Conservation (phyloP, 2,888 invertebrate genomes). For the Cantharis rustica region DNA sequence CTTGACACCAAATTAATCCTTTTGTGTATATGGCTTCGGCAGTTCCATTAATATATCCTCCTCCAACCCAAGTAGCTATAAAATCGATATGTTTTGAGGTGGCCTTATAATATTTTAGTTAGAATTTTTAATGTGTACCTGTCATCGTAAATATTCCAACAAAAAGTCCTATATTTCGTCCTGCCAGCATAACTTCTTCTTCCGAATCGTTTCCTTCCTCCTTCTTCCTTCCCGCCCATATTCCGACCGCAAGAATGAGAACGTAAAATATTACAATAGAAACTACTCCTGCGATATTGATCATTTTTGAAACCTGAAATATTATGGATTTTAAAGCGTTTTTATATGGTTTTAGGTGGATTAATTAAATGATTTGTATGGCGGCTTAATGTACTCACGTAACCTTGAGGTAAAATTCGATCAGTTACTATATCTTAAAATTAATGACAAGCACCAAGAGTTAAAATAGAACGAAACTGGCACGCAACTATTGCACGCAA, state of each 20-base stretch:
- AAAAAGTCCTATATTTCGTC: slow-evolving; percentile 93
- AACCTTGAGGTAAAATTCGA: slow-evolving; percentile 11
- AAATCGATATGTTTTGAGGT: slow-evolving; percentile 3
- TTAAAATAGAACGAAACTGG: slow-evolving; percentile 4
- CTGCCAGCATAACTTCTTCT: slow-evolving; percentile 98
- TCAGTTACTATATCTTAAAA: slow-evolving; percentile 1
- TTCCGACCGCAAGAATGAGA: slow-evolving; percentile 92
- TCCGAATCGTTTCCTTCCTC: slow-evolving; percentile 85
- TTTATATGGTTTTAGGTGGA: not conserved
- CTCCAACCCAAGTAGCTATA: slow-evolving; percentile 98
- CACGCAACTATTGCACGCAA: slow-evolving; percentile 11
- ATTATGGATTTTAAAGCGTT: not conserved
- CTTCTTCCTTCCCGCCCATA: slow-evolving; percentile 97
- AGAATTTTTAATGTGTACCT: slow-evolving; percentile 61
- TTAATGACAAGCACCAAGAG: slow-evolving; percentile 1
- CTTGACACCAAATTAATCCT: slow-evolving; percentile 97
- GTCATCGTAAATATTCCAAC: slow-evolving; percentile 99
- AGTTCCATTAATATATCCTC: slow-evolving; percentile 99
- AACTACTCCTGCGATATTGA: slow-evolving; percentile 89
- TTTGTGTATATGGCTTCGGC: slow-evolving; percentile 95
- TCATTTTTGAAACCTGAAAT: slow-evolving; percentile 64
- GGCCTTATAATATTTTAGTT: not conserved
- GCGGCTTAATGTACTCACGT: not conserved
- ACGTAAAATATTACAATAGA: slow-evolving; percentile 96
- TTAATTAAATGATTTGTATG: not conserved